Evolutionary conservation across 2,797 vertebrate genomes (phyloP).

Genomic region (Lates japonicus): DNA sequence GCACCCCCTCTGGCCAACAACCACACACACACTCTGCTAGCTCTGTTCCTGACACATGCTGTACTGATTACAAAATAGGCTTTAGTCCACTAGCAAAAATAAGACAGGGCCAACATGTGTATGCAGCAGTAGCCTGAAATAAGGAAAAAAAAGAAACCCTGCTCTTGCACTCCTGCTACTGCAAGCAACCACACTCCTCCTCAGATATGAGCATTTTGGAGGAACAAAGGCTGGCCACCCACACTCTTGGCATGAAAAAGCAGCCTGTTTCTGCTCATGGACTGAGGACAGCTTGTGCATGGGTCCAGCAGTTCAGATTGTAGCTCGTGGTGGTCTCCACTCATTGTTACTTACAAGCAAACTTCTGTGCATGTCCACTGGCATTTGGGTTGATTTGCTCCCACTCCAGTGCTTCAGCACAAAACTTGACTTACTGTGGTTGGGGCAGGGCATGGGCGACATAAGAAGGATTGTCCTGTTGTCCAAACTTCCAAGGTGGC

Average conservation of each 20-base stretch:
- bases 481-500: background rate
- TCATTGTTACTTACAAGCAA: constrained; percentile 65
- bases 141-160: constrained; percentile 22
- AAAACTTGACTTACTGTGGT: constrained; percentile 18
- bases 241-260: constrained; percentile 72
- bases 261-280: constrained; percentile 76
- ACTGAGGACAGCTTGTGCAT: constrained; percentile 68
- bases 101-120: constrained; percentile 11
- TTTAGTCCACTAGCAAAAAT: background rate
- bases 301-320: constrained; percentile 76
- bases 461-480: constrained; percentile 1
- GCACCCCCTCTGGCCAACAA: background rate
- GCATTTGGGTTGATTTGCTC: constrained; percentile 16
- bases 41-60: constrained; percentile 16
- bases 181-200: constrained; percentile 42
- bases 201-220: constrained; percentile 53
- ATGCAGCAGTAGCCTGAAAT: constrained; percentile 33
- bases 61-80: constrained; percentile 36
- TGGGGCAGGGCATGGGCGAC: constrained; percentile 1
- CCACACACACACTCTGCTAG: background rate
- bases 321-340: constrained; percentile 53
- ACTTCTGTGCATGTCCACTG: constrained; percentile 48
- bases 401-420: constrained; percentile 20
- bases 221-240: constrained; percentile 67
- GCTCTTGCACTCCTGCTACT: constrained; percentile 16